Base-by-base conservation (phyloP, 2,113 vertebrate species). In the Sceloporus tristichus region DNA sequence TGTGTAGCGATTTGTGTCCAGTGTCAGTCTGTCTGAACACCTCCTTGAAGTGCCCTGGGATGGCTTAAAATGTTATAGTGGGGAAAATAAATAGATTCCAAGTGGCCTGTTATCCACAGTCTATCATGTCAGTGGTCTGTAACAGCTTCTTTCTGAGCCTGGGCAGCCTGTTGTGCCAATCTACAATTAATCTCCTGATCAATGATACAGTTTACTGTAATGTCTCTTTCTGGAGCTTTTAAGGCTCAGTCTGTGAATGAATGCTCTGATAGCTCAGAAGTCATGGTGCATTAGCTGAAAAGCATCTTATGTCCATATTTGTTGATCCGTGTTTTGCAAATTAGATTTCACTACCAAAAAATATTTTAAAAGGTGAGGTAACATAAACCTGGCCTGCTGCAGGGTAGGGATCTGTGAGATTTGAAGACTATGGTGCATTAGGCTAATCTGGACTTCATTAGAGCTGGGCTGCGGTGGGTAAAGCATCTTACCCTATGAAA, bases 81-180 rank as follows among this genome's bases (percentile, higher is more conserved):
- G 2, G 42, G 71, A 88, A 62, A 79, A 42, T 68, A 53, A 77
- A 82, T n/a, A 78, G 19, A 5, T 42, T 74, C 53, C 65, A 1
- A 76, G 29, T 4, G 65, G 4, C 0, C 0, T 53, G 2, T 78
- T 86, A 65, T 71, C 9, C 25, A 9, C 19, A 40, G 0, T 7
- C n/a, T 34, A 14, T 89, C 91, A 18, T 54, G 1, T 13, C 53
- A 14, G 53, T 25, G 9, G 5, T 27, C 48, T 92, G 18, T 34
- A 85, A 16, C 4, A 53, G 9, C 54, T 77, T 68, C 86, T 1
- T 88, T 87, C 40, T 1, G 89, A 21, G 42, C 38, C 34, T 89
- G 62, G 77, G 10, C 85, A 29, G 34, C 65, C n/a, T 66, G 23
- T 29, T 0, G 0, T 34, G 2, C 82, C n/a, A 89, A 40, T 6